A percentile compares a stretch with the other conserved stretches of the same genome.
phyloP scores from a whole-genome alignment of 2,888 invertebrate genomes.

The Epinotia brunnichana region DNA sequence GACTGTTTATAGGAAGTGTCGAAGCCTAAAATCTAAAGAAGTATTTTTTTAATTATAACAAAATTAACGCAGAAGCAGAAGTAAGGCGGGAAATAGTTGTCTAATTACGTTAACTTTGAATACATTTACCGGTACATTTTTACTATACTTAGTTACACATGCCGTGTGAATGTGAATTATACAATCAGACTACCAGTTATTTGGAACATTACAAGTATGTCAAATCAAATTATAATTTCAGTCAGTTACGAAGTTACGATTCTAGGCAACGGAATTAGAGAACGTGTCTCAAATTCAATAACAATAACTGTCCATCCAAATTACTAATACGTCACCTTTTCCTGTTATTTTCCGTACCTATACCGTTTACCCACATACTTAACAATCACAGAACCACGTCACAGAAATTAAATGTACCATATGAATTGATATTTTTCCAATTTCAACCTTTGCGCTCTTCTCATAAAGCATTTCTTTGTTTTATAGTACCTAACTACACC shows the following conservation, averaged over 20 bases:
- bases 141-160: too few species aligned
- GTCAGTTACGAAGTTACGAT: background rate
- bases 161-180: background rate
- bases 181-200: background rate
- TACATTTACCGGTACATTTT: too few species aligned
- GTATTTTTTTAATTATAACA: too few species aligned
- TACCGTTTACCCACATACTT: constrained; percentile 16
- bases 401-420: background rate
- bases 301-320: constrained; percentile 6
- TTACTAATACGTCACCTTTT: background rate
- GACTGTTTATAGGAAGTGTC: background rate
- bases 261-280: constrained; percentile 4
- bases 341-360: background rate
- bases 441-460: background rate
- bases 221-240: constrained; percentile 10
- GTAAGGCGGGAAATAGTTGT: too few species aligned
- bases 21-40: too few species aligned
- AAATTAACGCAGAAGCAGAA: too few species aligned
- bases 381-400: background rate
- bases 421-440: background rate
- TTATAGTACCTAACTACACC: constrained; percentile 4
- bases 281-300: constrained; percentile 22
- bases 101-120: too few species aligned
- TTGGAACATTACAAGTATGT: background rate
- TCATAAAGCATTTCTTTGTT: background rate